phyloP scores from a whole-genome alignment of 2,113 vertebrate genomes.

The Chiloscyllium plagiosum region DNA sequence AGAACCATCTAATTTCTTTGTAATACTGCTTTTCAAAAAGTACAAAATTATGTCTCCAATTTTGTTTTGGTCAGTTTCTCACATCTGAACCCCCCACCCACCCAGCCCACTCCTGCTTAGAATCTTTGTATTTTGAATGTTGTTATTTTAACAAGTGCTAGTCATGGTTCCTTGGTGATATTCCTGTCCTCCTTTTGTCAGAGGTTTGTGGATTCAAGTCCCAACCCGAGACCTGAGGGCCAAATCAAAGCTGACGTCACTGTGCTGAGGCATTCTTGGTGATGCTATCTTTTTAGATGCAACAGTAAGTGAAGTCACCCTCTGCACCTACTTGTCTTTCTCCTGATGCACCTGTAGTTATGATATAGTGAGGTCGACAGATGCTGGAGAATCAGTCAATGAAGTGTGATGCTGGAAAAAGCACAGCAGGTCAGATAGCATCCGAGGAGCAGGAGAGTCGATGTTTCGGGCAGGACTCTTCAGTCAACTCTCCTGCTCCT shows the following conservation, averaged over 20 bases:
- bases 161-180: not conserved
- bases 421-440: too few species aligned
- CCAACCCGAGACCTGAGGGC: not conserved
- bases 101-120: not conserved
- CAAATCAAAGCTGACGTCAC: not conserved
- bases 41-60: not conserved
- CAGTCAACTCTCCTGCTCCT: too few species aligned
- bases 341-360: too few species aligned
- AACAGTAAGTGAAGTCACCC: not conserved
- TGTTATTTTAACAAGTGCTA: too few species aligned
- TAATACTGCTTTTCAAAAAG: not conserved
- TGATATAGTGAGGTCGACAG: too few species aligned
- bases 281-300: not conserved
- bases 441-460: too few species aligned
- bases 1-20: not conserved
- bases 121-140: not conserved
- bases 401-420: too few species aligned
- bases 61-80: not conserved
- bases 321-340: too few species aligned
- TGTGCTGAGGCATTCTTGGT: not conserved
- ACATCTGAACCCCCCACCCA: not conserved
- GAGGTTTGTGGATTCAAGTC: not conserved
- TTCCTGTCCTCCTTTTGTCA: not conserved
- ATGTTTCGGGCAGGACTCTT: too few species aligned
- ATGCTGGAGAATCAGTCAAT: too few species aligned